Evolutionary conservation across 2,113 vertebrate species (phyloP), one percentile per base, ranked within the genome.

Genomic region (Vimba vimba): DNA sequence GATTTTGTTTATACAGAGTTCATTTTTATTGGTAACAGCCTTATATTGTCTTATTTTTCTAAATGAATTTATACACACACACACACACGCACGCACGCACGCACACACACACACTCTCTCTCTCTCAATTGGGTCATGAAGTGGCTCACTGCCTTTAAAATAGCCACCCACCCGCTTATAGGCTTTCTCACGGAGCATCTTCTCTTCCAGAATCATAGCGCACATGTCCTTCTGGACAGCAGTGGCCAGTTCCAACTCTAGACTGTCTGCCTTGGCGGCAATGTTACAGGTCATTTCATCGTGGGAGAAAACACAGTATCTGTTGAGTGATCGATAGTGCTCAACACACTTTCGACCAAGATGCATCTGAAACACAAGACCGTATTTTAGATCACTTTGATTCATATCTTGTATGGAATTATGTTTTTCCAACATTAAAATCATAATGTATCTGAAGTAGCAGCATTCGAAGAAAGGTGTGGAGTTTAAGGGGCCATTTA

Each of bases 241-340:
- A 1, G 95, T 95, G 0, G 97, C 98, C 83, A 99, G 94, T 2
- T 97, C 95, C 0, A 99, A 94, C 0, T 98, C 97, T 21, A 99
- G 92, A 0, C 88, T 91, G 8, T 95, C 94, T 0, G 96, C 97
- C 91, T 98, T 98, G 83, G 90, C 87, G 5, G 97, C 98, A 94
- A 99, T 99, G 90, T 97, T 97, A 79, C 97, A 99, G 74, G 97
- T 95, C 97, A 99, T 97, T 93, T 99, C 98, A 5, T 99, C 98
- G 0, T 99, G 98, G 50, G 98, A 99, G 89, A 99, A 99, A 5
- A 99, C 98, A 0, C 98, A 99, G 85, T 99, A 99, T 47, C 98
- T 95, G 91, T 96, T 95, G 17, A 99, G 95, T 84, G 96, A 89
- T 0, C 98, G 96, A 71, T 99, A 99, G 86, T 99, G 98, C 27